phyloP scores from a whole-genome alignment of 1,140 invertebrate genomes.

The Pristionchus pacificus region DNA sequence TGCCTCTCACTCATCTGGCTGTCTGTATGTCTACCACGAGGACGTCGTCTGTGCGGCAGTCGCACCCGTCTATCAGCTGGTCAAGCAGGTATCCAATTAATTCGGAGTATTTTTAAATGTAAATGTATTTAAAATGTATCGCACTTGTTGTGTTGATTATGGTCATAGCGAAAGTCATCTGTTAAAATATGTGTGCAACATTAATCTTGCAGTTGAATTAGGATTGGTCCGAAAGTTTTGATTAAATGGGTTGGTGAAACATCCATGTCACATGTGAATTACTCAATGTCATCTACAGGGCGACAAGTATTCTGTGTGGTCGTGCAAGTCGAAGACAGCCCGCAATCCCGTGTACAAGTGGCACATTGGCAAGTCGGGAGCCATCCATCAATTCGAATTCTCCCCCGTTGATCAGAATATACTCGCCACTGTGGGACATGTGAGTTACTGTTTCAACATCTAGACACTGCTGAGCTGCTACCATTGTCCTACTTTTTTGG shows the following conservation, averaged over 20 bases:
- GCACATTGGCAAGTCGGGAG: conserved; percentile 73
- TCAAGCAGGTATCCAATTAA: conserved; percentile 71
- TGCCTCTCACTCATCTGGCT: conserved; percentile 88
- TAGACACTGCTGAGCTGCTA: too few species aligned
- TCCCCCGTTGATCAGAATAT: conserved; percentile 80
- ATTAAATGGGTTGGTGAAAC: too few species aligned
- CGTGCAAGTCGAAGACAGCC: conserved; percentile 91
- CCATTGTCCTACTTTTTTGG: too few species aligned
- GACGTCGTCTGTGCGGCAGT: conserved; percentile 79
- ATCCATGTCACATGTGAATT: too few species aligned
- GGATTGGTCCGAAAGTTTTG: too few species aligned
- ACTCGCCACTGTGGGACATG: conserved; percentile 73
- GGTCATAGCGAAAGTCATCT: too few species aligned
- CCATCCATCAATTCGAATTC: conserved; percentile 93
- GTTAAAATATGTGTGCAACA: too few species aligned
- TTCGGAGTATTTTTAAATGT: neutral
- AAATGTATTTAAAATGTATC: too few species aligned
- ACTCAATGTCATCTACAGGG: conserved; percentile 58
- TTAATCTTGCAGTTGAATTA: too few species aligned
- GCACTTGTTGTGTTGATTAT: too few species aligned
- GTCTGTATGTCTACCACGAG: conserved; percentile 95
- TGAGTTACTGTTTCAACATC: neutral
- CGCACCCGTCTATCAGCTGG: conserved; percentile 79
- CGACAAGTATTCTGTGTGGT: conserved; percentile 85
- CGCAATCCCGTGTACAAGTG: conserved; percentile 85